These are phyloP conservation scores for Alethe castanea DNA, from an alignment of 2,113 vertebrate species.

Conservation along the genomic window DNA sequence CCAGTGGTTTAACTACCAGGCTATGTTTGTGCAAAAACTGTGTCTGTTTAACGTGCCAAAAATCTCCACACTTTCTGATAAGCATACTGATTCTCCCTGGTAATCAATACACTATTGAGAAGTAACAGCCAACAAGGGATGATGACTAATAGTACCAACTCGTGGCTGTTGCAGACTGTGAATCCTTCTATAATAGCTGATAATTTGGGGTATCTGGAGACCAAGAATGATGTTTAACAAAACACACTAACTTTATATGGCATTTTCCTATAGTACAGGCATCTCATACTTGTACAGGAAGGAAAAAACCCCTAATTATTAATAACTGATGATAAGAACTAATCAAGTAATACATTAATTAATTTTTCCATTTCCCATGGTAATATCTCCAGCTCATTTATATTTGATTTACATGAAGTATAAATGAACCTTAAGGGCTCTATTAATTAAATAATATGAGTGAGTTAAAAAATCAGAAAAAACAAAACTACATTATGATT, in stretches of 20 bases:
- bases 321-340: conserved; percentile 23
- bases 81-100: not conserved
- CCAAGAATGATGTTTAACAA: conserved; percentile 9
- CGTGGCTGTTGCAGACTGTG: not conserved
- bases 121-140: not conserved
- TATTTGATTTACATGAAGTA: conserved; percentile 43
- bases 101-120: not conserved
- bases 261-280: not conserved
- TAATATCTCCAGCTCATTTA: conserved; percentile 25
- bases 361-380: conserved; percentile 33
- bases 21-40: not conserved
- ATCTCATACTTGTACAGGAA: not conserved
- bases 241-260: not conserved
- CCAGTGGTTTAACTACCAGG: not conserved
- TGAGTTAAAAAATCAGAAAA: not conserved
- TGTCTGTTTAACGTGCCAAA: not conserved
- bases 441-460: conserved; percentile 21
- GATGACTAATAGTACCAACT: not conserved
- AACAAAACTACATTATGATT: not conserved
- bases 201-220: not conserved
- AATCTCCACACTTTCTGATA: not conserved
- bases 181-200: not conserved
- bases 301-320: not conserved
- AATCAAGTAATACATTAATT: conserved; percentile 42
- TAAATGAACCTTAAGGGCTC: conserved; percentile 39